Percentiles rank a stretch among this genome's conserved stretches.
Conservation (phyloP, 2,797 vertebrate genomes). For the Dallia pectoralis region DNA sequence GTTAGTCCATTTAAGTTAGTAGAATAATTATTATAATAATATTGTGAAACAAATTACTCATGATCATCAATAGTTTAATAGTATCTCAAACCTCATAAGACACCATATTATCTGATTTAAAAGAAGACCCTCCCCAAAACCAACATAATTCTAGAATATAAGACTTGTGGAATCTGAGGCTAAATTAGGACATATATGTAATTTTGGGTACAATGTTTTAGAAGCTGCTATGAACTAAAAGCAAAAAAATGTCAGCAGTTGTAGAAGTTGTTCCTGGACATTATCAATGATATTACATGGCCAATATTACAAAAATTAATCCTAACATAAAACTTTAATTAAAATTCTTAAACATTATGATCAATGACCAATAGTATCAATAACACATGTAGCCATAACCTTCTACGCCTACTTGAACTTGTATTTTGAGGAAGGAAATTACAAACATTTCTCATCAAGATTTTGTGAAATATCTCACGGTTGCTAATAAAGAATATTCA, state of each 20-base stretch:
- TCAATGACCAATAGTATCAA: too few species aligned
- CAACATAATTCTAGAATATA: background rate
- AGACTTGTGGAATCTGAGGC: background rate
- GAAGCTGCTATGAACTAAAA: background rate
- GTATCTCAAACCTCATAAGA: too few species aligned
- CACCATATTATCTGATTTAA: too few species aligned
- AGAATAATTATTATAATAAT: too few species aligned
- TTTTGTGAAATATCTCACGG: background rate
- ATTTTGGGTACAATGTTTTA: background rate
- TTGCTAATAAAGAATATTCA: slow-evolving; percentile 19
- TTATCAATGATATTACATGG: background rate
- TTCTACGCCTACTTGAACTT: background rate
- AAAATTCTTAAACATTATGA: too few species aligned
- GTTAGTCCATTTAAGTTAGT: too few species aligned
- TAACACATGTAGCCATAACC: background rate
- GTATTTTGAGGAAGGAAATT: slow-evolving; percentile 35
- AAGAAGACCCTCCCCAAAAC: too few species aligned
- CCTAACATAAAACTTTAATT: background rate
- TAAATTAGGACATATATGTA: background rate
- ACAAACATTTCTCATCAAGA: background rate
- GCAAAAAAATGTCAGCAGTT: background rate
- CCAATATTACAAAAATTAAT: background rate
- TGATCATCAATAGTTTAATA: too few species aligned
- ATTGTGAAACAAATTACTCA: too few species aligned
- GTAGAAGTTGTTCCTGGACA: background rate